A percentile compares a stretch with the other conserved stretches of the same genome.
phyloP scores from a whole-genome alignment of 2,113 vertebrate species.

The Girardinichthys multiradiatus region DNA sequence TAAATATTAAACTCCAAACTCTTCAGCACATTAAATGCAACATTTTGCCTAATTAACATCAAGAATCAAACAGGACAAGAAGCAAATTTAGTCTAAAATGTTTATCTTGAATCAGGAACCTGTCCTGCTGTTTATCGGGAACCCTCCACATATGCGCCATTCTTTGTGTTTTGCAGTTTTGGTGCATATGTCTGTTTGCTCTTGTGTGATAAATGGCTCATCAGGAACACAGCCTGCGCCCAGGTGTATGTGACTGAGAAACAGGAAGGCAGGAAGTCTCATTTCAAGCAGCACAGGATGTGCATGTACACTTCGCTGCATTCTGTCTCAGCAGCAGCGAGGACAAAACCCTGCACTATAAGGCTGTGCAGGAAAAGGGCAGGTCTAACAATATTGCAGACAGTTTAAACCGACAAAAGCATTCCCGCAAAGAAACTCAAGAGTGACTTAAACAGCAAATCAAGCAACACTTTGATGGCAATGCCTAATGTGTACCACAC shows the following conservation, averaged over 20 bases:
- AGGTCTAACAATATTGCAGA: background rate
- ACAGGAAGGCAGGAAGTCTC: constrained; percentile 73
- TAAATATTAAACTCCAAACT: background rate
- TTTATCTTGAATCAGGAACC: background rate
- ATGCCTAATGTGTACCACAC: background rate
- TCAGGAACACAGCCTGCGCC: constrained; percentile 46
- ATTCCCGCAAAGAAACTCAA: background rate
- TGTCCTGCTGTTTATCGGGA: background rate
- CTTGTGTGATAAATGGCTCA: constrained; percentile 63
- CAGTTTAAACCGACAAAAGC: background rate
- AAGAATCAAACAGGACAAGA: background rate
- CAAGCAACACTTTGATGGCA: background rate
- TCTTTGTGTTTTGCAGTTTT: background rate
- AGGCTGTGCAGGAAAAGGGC: constrained; percentile 18
- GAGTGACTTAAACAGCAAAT: background rate
- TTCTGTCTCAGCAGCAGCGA: constrained; percentile 23
- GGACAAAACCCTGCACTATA: constrained; percentile 21
- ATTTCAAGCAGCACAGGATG: constrained; percentile 69
- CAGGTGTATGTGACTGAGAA: constrained; percentile 70
- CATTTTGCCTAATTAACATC: background rate
- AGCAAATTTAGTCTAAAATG: background rate
- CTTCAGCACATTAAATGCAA: background rate
- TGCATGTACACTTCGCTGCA: constrained; percentile 40
- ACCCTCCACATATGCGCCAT: background rate
- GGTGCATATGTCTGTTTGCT: background rate